Percentiles rank a stretch among this genome's conserved stretches.
Conservation (phyloP, 30 jellyfish, hydroid and myxozoan species). For the Hydra vulgaris region DNA sequence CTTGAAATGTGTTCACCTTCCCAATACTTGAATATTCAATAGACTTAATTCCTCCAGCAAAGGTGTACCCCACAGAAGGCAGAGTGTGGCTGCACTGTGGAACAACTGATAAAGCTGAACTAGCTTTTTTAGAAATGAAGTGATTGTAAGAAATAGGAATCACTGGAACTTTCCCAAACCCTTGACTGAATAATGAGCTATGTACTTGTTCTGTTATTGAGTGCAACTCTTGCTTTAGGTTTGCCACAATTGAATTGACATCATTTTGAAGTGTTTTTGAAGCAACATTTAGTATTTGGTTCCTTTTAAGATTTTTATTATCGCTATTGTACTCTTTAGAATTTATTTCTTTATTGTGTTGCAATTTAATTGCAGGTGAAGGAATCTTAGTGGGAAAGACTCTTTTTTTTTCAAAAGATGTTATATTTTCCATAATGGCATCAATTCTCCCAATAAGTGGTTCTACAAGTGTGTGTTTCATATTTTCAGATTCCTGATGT, state of each 20-base stretch:
- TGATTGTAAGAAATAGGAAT: too few species aligned
- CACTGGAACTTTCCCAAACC: background rate
- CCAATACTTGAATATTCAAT: conserved; percentile 45
- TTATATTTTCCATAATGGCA: conserved; percentile 1
- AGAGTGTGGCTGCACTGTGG: conserved; percentile 33
- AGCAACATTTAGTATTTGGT: background rate
- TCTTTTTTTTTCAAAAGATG: background rate
- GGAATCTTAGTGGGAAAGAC: background rate
- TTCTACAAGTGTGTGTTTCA: background rate
- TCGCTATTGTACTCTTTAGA: background rate
- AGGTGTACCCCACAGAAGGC: conserved; percentile 21
- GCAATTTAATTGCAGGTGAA: background rate
- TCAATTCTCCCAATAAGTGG: conserved; percentile 24
- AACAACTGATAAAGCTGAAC: background rate
- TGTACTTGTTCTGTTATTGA: background rate
- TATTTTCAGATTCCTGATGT: background rate
- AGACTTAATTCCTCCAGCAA: conserved; percentile 41
- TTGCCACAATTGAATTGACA: background rate
- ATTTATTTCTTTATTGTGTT: background rate
- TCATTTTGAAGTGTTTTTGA: background rate
- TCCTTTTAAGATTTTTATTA: background rate
- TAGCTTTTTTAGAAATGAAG: background rate
- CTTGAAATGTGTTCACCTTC: conserved; percentile 13
- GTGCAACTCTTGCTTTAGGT: background rate
- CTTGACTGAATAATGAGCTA: background rate